These are phyloP conservation scores for Leptinotarsa defecta DNA, from an alignment of 1,140 invertebrate genomes.

Conservation along the genomic window DNA sequence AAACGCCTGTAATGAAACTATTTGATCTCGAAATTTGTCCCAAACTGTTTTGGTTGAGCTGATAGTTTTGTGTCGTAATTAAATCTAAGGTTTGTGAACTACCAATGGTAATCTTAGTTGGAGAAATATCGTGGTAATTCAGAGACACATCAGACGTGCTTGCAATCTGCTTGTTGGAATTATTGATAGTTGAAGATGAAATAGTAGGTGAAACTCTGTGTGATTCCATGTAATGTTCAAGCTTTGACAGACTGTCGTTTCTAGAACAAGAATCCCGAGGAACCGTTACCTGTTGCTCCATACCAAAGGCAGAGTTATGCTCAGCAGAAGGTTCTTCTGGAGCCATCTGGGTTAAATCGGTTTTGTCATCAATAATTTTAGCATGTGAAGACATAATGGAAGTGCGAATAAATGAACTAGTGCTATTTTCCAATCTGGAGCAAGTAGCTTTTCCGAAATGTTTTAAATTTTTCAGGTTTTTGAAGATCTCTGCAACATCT, in stretches of 20 bases:
- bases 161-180: background rate
- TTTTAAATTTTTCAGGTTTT: background rate
- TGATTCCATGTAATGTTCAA: background rate
- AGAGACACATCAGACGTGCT: background rate
- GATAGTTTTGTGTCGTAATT: slow-evolving; percentile 5
- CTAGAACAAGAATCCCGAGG: background rate
- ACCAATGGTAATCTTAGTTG: slow-evolving; percentile 9
- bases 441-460: background rate
- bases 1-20: background rate
- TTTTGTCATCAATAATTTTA: background rate
- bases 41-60: background rate
- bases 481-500: background rate
- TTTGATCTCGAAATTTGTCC: background rate
- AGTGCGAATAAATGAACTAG: background rate
- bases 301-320: background rate
- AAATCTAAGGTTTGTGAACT: slow-evolving; percentile 10
- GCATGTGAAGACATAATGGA: background rate
- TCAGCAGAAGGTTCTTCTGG: background rate
- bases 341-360: background rate
- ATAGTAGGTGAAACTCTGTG: slow-evolving; percentile 10
- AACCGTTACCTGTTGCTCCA: background rate
- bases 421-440: background rate
- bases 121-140: slow-evolving; percentile 7
- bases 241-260: background rate
- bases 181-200: background rate